Evolutionary conservation across 1,140 invertebrate species (phyloP).

Genomic region (Schlechtendalia chinensis): DNA sequence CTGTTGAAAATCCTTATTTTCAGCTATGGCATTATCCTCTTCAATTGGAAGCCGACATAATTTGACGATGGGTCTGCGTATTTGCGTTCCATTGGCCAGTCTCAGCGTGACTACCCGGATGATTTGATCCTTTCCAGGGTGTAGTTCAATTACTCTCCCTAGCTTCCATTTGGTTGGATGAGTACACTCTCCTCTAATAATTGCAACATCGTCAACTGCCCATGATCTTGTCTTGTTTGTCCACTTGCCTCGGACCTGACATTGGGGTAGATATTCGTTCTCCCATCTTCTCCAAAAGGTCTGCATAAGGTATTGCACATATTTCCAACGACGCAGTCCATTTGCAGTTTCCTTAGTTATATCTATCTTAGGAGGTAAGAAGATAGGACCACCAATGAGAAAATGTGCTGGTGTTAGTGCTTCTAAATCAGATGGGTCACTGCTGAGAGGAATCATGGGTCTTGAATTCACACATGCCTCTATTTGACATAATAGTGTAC

Average conservation of each 20-base stretch:
- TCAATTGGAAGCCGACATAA: not conserved
- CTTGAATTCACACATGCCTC: slow-evolving; percentile 30
- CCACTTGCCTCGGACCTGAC: too few relatives aligned
- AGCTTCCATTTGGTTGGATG: not conserved
- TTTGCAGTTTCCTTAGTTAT: too few relatives aligned
- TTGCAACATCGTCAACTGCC: too few relatives aligned
- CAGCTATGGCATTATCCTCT: too few relatives aligned
- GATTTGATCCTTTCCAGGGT: not conserved
- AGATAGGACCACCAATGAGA: not conserved
- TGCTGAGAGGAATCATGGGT: not conserved
- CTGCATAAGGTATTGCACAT: too few relatives aligned
- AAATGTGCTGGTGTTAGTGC: not conserved
- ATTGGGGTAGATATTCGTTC: too few relatives aligned
- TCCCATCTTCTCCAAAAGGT: too few relatives aligned
- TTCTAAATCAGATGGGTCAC: not conserved
- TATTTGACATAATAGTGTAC: slow-evolving; percentile 47
- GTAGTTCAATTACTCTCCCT: not conserved
- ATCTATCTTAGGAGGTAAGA: not conserved
- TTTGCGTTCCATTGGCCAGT: not conserved
- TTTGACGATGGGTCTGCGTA: not conserved
- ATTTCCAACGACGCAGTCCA: too few relatives aligned
- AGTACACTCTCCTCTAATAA: too few relatives aligned
- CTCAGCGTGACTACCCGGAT: not conserved
- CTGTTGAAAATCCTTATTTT: too few relatives aligned
- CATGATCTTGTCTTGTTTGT: not conserved